A percentile compares a stretch with the other conserved stretches of the same genome.
Evolutionary conservation across 2,797 vertebrate species (phyloP).

Genomic region (Clamator glandarius): DNA sequence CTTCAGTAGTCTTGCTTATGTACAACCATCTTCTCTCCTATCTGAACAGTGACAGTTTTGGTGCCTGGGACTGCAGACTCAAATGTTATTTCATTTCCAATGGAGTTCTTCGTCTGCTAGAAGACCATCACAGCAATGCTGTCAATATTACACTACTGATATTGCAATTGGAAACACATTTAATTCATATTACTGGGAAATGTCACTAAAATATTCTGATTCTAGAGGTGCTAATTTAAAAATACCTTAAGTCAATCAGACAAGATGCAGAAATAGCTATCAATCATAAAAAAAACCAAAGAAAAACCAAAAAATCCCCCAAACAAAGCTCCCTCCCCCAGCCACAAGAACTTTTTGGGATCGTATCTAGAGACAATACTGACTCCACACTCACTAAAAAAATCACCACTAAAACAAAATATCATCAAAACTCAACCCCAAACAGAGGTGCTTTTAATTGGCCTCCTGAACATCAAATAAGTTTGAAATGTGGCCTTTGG

Average conservation of each 20-base stretch:
- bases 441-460: not conserved
- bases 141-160: not conserved
- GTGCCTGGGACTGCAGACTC: not conserved
- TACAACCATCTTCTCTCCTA: not conserved
- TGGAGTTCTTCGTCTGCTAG: not conserved
- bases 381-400: not conserved
- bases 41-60: not conserved
- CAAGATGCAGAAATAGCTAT: not conserved
- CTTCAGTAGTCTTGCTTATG: not conserved
- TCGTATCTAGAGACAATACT: not conserved
- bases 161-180: not conserved
- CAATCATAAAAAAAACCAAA: not conserved
- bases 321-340: not conserved
- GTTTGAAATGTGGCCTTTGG: not conserved
- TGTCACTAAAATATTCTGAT: not conserved
- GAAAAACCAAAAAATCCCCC: fast-evolving
- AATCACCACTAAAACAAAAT: not conserved
- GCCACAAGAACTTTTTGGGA: not conserved
- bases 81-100: not conserved
- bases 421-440: not conserved
- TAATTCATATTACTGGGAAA: not conserved
- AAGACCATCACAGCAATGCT: not conserved
- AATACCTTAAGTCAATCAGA: not conserved
- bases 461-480: not conserved
- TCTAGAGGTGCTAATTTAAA: not conserved